Evolutionary conservation across 2,888 invertebrate species (phyloP), one percentile per base, ranked within the genome.

Genomic region (Tipula confusa): DNA sequence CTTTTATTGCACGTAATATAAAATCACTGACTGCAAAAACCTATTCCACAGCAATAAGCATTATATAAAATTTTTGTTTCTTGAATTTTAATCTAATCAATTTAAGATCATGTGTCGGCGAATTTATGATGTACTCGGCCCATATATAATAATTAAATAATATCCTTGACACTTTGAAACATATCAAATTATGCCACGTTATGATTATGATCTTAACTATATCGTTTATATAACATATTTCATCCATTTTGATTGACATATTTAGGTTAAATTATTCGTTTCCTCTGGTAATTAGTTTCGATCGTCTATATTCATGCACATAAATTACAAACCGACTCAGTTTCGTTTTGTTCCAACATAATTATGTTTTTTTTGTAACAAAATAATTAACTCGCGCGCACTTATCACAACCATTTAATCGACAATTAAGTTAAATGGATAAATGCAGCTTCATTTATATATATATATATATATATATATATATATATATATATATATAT

Each of bases 401-500:
- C 24, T 64, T 64, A 64, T 64, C 64, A 64, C 7, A 64, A 24
- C 64, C 64, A 64, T 64, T 64, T 64, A 64, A 64, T 64, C 64
- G 24, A 9, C 64, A 64, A 64, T 64, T 64, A 64, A 64, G 24
- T 64, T 64, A 64, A 64, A 64, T 64, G 64, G 64, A 64, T 64
- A 64, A 64, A 64, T 64, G 64, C 64, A 64, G 64, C 64, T 64
- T 64, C 64, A 43, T 43, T 43, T n/a, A n/a, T n/a, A n/a, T n/a
- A n/a, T n/a, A n/a, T n/a, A n/a, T n/a, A n/a, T n/a, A n/a, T n/a
- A n/a, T n/a, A n/a, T n/a, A n/a, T n/a, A n/a, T n/a, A n/a, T n/a
- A n/a, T n/a, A n/a, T n/a, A n/a, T n/a, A n/a, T n/a, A n/a, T n/a
- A n/a, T n/a, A n/a, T n/a, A n/a, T n/a, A n/a, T n/a, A n/a, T n/a